Conservation (phyloP, 2,797 vertebrate genomes). For the Tympanoctomys barrerae region DNA sequence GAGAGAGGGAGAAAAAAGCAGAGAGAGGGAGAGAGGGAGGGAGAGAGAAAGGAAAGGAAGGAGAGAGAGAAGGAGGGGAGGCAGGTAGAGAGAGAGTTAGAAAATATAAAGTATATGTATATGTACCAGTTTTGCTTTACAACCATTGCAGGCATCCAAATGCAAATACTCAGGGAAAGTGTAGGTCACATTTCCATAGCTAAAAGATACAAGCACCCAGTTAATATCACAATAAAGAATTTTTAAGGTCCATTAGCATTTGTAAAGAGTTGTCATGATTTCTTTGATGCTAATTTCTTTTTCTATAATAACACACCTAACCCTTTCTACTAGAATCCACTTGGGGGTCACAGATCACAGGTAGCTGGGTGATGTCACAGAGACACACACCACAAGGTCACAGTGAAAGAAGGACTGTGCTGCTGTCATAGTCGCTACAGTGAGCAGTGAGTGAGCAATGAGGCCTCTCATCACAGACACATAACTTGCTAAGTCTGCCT, state of each 20-base stretch:
- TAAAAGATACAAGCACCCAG: conserved; percentile 20
- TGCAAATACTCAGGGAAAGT: conserved; percentile 3
- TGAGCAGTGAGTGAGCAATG: not conserved
- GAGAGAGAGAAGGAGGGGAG: too few species aligned
- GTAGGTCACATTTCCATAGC: not conserved
- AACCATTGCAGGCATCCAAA: not conserved
- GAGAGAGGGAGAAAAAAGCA: too few species aligned
- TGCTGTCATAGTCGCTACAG: not conserved
- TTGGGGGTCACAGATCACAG: conserved; percentile 21
- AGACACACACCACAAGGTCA: not conserved
- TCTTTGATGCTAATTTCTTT: not conserved
- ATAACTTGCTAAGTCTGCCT: not conserved
- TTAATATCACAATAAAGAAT: not conserved
- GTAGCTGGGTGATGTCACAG: not conserved
- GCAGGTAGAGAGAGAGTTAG: too few species aligned
- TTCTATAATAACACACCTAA: not conserved
- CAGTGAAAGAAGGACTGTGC: not conserved
- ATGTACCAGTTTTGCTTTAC: not conserved
- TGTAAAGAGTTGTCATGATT: not conserved
- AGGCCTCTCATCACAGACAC: not conserved
- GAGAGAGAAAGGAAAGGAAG: too few species aligned
- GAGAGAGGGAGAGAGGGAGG: not conserved
- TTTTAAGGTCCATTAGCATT: not conserved
- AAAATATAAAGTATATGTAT: not conserved
- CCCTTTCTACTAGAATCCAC: conserved; percentile 21